Base-by-base conservation (phyloP, 1,140 invertebrate genomes). In the Drosophila parabipectinata region DNA sequence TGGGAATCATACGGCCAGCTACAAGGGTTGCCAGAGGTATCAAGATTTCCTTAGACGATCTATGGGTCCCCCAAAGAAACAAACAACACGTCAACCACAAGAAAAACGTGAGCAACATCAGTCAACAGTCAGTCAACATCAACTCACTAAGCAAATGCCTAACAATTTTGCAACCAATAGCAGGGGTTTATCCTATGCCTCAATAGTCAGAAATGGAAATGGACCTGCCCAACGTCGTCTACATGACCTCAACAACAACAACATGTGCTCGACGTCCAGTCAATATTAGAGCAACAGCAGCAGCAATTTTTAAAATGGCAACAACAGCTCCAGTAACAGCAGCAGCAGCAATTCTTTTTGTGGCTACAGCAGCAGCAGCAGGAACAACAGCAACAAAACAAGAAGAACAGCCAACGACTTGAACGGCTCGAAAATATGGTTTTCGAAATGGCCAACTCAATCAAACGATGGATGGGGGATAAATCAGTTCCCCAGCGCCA, bases 381-480 rank as follows among this genome's bases (percentile, higher is more conserved):
- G 41, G n/a, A 44, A 14, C 41, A 44, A 14, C 48, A 61, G 52
- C 28, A 68, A 39, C 50, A 68, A 63, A 60, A 55, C 51, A 60
- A 68, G 30, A 4, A 28, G 39, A 32, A 39, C 48, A 64, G 14
- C n/a, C 30, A 50, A 24, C 56, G 56, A 18, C 18, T 63, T 5
- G 61, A 63, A 64, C n/a, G 53, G 37, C 53, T 64, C 0, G 61
- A 64, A 56, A 64, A 64, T 10, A 64, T 60, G 50, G 59, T 37
- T 12, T 21, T 21, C 21, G 21, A 21, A 21, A 21, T 21, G 21
- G 21, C 21, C 21, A 14, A 15, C 41, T 15, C n/a, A 21, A 30
- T 61, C n/a, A 61, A 53, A n/a, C 50, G 53, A 30, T 44, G 48
- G 48, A 48, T 41, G 59, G 59, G 59, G 45, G 28, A 44, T 53